A percentile compares a stretch with the other conserved stretches of the same genome.
Conservation (phyloP, 2,113 vertebrate species). For the Crotophaga sulcirostris region DNA sequence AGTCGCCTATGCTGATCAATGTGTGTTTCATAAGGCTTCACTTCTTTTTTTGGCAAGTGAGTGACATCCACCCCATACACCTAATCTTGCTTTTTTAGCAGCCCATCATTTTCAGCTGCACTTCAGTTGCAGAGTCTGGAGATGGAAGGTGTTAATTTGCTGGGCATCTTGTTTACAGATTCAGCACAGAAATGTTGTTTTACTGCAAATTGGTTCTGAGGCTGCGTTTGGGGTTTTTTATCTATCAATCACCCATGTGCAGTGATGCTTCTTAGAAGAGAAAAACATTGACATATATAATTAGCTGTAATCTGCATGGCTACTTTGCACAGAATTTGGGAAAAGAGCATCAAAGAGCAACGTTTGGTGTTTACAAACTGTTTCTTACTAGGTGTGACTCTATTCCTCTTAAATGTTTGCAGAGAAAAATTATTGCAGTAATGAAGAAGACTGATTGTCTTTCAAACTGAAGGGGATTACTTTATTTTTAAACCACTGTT, state of each 20-base stretch:
- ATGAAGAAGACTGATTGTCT: not conserved
- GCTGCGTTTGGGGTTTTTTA: not conserved
- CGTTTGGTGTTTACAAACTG: not conserved
- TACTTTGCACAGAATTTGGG: not conserved
- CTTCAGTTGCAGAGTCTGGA: not conserved
- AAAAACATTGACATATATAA: constrained; percentile 1
- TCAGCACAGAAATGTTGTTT: not conserved
- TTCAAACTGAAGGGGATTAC: not conserved
- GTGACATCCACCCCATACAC: not conserved
- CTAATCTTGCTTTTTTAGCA: not conserved
- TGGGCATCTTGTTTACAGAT: constrained; percentile 5
- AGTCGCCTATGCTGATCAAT: not conserved
- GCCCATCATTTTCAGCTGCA: not conserved
- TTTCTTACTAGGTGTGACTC: not conserved
- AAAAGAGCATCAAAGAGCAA: not conserved
- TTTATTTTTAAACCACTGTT: not conserved
- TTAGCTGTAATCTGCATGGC: not conserved
- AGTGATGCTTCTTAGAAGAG: not conserved
- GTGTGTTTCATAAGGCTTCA: not conserved
- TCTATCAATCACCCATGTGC: not conserved
- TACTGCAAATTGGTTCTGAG: constrained; percentile 7
- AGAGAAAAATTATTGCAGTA: not conserved
- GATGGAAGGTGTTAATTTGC: not conserved
- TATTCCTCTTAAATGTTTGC: not conserved
- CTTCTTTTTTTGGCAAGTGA: not conserved